Evolutionary conservation across 2,888 invertebrate species (phyloP).

Genomic region (Sarcophaga caerulescens): DNA sequence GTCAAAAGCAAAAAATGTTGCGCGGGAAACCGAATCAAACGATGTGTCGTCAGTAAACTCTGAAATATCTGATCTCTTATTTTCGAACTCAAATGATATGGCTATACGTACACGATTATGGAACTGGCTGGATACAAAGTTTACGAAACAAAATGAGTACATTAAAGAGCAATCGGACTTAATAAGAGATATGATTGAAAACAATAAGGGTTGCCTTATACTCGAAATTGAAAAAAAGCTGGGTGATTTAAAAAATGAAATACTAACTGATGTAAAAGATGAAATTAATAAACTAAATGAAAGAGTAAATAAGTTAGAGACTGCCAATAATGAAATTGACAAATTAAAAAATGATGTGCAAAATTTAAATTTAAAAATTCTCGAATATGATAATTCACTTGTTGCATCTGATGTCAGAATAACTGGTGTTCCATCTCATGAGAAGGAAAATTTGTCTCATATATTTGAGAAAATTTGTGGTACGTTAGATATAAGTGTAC

Average conservation of each 20-base stretch:
- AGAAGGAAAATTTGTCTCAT: no score
- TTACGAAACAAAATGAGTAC: conserved; percentile 71
- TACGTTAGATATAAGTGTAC: not conserved
- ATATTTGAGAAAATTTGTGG: no score
- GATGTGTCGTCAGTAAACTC: no score
- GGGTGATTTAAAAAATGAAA: no score
- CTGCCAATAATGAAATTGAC: not conserved
- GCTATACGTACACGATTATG: conserved; percentile 63
- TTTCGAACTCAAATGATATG: no score
- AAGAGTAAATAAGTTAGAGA: not conserved
- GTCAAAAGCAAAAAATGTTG: no score
- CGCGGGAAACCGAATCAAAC: no score
- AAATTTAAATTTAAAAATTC: not conserved
- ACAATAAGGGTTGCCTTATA: not conserved
- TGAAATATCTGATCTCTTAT: no score
- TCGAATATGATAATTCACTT: not conserved
- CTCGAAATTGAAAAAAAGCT: no score
- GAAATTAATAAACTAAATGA: not conserved
- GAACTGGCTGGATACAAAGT: conserved; percentile 30
- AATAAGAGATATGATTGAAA: not conserved
- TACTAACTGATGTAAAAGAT: not conserved
- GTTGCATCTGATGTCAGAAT: not conserved
- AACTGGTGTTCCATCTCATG: no score
- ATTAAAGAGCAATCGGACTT: conserved; percentile 36
- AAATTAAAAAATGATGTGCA: not conserved